Evolutionary conservation across 2,113 vertebrate species (phyloP).

Genomic region (Petroica traversi): DNA sequence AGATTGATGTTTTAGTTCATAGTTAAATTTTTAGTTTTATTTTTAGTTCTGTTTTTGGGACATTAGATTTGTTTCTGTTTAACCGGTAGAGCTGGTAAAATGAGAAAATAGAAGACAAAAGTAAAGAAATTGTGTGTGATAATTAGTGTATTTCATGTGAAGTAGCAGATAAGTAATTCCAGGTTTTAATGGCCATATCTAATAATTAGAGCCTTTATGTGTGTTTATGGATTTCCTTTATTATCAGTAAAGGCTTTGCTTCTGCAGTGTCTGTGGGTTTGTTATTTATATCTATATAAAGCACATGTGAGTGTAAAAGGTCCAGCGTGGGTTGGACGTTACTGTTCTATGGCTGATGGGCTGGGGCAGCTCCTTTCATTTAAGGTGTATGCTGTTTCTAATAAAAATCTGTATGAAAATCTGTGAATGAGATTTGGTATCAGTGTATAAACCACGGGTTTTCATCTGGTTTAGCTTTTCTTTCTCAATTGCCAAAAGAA

Average conservation of each 20-base stretch:
- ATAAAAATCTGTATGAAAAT: slow-evolving; percentile 1
- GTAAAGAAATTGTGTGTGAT: not conserved
- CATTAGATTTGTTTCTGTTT: not conserved
- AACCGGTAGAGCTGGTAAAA: not conserved
- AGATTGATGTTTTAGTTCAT: not conserved
- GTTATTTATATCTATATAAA: not conserved
- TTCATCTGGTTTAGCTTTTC: slow-evolving; percentile 17
- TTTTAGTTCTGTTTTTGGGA: not conserved
- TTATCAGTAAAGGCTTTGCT: not conserved
- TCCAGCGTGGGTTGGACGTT: not conserved
- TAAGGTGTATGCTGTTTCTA: not conserved
- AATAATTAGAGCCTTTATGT: not conserved
- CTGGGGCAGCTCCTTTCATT: not conserved
- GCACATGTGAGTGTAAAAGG: not conserved
- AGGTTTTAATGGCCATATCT: not conserved
- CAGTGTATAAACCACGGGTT: not conserved
- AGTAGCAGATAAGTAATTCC: not conserved
- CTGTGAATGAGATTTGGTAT: slow-evolving; percentile 31
- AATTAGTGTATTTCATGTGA: not conserved
- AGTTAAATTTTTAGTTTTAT: not conserved
- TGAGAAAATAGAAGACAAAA: not conserved
- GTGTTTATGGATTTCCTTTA: not conserved
- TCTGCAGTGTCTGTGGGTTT: not conserved
- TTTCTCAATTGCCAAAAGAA: not conserved
- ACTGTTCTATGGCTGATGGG: not conserved